Base-by-base conservation (phyloP, 2,797 vertebrate genomes). In the Pseudopleuronectes americanus region DNA sequence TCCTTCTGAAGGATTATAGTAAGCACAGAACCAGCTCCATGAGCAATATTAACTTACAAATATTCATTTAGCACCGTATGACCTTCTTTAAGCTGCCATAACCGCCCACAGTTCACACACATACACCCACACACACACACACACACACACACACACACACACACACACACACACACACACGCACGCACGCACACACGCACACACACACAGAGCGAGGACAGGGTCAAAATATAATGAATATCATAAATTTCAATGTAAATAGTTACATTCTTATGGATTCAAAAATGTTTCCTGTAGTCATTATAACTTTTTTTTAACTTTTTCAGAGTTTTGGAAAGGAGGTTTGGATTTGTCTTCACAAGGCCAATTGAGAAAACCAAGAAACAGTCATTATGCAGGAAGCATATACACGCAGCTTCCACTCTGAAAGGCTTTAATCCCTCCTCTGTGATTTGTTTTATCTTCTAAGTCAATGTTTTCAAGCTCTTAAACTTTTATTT, bases 1-100 rank as follows among this genome's bases (percentile, higher is more conserved):
- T 74, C 52, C 57, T 57, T 64, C 52, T 72, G 26, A 52, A 51
- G 77, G 85, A 85, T 86, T 89, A 89, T 53, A 53, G 1, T 76
- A 68, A 78, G 28, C 23, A 56, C 19, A 8, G 64, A 57, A 24
- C 69, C 67, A 49, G 69, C 63, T 58, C 67, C 69, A 54, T 4
- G 1, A 63, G 68, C 68, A 66, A 71, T 75, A 23, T 60, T 71
- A 69, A 47, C 49, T 76, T 68, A 54, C 31, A 79, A 76, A 77
- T 58, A 55, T 64, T 69, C 19, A 63, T 64, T 79, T 52, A 60
- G 33, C 1, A 19, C 60, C 61, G 60, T 17, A 6, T 33, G 70
- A 71, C 64, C 53, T 48, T 24, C 23, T 41, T 49, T 72, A 68
- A 79, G 57, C 66, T 36, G 57, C 55, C 28, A 0, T 23, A 64